phyloP scores from a whole-genome alignment of 2,113 vertebrate genomes.

The Tonatia bakeri region DNA sequence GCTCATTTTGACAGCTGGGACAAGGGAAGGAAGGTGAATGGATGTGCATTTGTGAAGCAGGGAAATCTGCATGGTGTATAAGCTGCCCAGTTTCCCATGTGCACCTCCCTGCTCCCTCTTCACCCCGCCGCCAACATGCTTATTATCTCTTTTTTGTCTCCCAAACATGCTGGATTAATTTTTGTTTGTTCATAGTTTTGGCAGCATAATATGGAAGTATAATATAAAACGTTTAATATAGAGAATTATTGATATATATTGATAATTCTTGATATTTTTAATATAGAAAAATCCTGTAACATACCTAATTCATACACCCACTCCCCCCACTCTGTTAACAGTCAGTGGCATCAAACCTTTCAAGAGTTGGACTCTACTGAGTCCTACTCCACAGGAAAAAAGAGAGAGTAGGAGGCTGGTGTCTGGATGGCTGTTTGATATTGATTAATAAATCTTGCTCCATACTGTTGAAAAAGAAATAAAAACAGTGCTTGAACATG shows the following conservation, averaged over 20 bases:
- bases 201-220: not conserved
- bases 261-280: too few species aligned
- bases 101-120: not conserved
- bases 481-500: not conserved
- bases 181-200: conserved; percentile 23
- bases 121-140: not conserved
- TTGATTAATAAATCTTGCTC: not conserved
- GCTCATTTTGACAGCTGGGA: not conserved
- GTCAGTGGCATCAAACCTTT: not conserved
- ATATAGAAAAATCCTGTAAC: not conserved
- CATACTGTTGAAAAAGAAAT: not conserved
- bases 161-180: not conserved
- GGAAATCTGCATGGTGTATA: not conserved
- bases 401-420: not conserved
- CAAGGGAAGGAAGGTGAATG: not conserved
- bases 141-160: not conserved
- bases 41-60: not conserved
- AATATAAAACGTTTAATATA: not conserved
- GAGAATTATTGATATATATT: not conserved
- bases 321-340: not conserved
- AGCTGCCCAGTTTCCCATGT: not conserved
- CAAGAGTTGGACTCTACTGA: not conserved
- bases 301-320: not conserved
- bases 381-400: not conserved
- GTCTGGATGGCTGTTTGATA: not conserved